Base-by-base conservation (phyloP, 2,888 invertebrate genomes). In the Agrochola lota region DNA sequence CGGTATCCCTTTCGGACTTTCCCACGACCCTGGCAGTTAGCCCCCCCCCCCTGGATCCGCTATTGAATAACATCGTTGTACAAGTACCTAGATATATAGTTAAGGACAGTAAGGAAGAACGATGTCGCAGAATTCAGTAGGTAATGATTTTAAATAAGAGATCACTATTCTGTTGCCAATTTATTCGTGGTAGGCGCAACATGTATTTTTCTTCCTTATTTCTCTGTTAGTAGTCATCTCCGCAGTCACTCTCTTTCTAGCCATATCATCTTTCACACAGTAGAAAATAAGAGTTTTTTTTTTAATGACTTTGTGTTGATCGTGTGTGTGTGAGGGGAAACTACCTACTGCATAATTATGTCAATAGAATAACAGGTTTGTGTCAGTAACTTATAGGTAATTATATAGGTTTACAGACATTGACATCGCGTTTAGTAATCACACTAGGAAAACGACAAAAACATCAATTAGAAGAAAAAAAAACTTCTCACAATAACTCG, bases 381-480 rank as follows among this genome's bases (percentile, higher is more conserved):
- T 66, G 3, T 55, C 52, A 23, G 26, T 40, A 26, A 49, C 49
- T 52, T 26, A 40, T 40, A 43, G 30, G 52, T 55, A 43, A 75
- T 74, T 52, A 43, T 17, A 60, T 17, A 60, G 15, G 15, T 46
- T 55, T 26, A 20, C 46, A 59, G 23, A 63, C 20, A n/a, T 20
- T 43, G 43, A 43, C 26, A 43, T 60, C 52, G 17, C 7, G 15
- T 26, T 20, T 20, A 49, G 23, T 52, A 52, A 23, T 52, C 52
- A 67, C 35, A 8, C 17, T 40, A 72, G 35, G 2, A 60, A 35
- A 72, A 52, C 12, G 1, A 73, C 40, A 75, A 73, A 72, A 49
- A 73, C 30, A 73, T 20, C 17, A n/a, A 30, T 73, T n/a, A 55
- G 4, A 62, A 55, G 4, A 62, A n/a, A 73, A 73, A 63, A 62